phyloP scores from a whole-genome alignment of 2,888 invertebrate genomes.

The Choristoneura rosaceana region DNA sequence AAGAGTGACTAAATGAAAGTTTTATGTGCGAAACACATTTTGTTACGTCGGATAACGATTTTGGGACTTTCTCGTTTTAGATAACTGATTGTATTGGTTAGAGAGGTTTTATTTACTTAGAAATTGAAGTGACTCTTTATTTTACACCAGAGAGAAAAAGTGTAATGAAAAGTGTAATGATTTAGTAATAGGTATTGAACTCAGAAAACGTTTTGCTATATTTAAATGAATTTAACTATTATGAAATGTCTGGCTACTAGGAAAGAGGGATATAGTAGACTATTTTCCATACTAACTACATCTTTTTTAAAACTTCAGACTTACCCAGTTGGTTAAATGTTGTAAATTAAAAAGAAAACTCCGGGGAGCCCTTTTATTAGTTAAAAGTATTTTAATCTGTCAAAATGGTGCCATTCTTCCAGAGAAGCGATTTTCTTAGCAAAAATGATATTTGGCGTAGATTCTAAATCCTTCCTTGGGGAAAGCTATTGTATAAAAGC shows the following conservation, averaged over 20 bases:
- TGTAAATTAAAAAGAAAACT: not conserved
- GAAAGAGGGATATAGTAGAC: too few relatives aligned
- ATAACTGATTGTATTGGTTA: not conserved
- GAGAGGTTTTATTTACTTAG: not conserved
- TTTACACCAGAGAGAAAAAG: too few relatives aligned
- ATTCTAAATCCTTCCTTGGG: not conserved
- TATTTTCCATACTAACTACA: too few relatives aligned
- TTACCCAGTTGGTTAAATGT: not conserved
- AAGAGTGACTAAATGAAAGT: slow-evolving; percentile 46
- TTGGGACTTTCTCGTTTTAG: slow-evolving; percentile 1
- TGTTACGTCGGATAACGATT: not conserved
- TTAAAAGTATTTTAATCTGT: not conserved
- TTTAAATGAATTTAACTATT: too few relatives aligned
- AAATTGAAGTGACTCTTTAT: too few relatives aligned
- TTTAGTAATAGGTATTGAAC: too few relatives aligned
- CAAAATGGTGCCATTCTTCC: not conserved
- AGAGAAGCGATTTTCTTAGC: not conserved
- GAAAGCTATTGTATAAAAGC: not conserved
- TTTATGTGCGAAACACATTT: slow-evolving; percentile 43
- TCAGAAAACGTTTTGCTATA: too few relatives aligned
- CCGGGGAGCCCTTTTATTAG: not conserved
- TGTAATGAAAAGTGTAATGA: too few relatives aligned
- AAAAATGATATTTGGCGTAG: not conserved
- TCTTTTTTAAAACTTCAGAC: not conserved
- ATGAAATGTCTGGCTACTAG: too few relatives aligned